These are phyloP conservation scores for Andrena cerasifolii DNA, from an alignment of 1,140 invertebrate genomes.

Conservation along the genomic window DNA sequence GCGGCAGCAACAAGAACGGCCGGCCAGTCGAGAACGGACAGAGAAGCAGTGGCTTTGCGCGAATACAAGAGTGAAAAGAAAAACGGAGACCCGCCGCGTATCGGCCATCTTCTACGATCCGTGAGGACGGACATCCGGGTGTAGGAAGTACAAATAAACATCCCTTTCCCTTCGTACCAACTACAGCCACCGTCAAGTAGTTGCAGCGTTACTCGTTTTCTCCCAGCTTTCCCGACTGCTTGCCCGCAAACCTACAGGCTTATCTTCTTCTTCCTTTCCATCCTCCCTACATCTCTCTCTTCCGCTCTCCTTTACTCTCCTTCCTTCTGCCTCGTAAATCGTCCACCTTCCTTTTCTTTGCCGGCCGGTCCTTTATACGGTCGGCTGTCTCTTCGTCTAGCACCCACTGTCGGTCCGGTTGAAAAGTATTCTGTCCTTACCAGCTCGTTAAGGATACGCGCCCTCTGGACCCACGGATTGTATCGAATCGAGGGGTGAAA, in stretches of 20 bases:
- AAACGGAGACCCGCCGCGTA: conserved; percentile 2
- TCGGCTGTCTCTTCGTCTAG: background rate
- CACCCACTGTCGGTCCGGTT: background rate
- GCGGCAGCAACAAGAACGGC: conserved; percentile 23
- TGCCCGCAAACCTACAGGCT: conserved; percentile 53
- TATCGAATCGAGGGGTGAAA: conserved; percentile 54
- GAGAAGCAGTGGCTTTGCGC: conserved; percentile 4
- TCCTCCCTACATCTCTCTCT: background rate
- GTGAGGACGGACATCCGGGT: conserved; percentile 47
- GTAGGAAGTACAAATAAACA: conserved; percentile 62
- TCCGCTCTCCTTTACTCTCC: background rate
- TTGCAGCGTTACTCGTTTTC: conserved; percentile 47
- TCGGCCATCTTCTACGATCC: conserved; percentile 30
- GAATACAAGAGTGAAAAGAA: conserved; percentile 20
- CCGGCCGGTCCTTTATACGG: background rate
- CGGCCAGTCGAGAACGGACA: background rate
- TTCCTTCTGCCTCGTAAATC: conserved; percentile 7
- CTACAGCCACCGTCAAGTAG: conserved; percentile 37
- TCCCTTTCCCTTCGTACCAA: conserved; percentile 35
- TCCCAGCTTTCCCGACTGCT: conserved; percentile 40
- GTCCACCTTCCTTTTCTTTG: background rate
- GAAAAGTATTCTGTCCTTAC: conserved; percentile 1
- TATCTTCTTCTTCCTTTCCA: conserved; percentile 10
- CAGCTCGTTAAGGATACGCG: conserved; percentile 57
- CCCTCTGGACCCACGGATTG: conserved; percentile 12